Percentiles rank a stretch among this genome's conserved stretches.
Conservation (phyloP, 1,140 invertebrate genomes). For the Pygmarrhopalites habei region DNA sequence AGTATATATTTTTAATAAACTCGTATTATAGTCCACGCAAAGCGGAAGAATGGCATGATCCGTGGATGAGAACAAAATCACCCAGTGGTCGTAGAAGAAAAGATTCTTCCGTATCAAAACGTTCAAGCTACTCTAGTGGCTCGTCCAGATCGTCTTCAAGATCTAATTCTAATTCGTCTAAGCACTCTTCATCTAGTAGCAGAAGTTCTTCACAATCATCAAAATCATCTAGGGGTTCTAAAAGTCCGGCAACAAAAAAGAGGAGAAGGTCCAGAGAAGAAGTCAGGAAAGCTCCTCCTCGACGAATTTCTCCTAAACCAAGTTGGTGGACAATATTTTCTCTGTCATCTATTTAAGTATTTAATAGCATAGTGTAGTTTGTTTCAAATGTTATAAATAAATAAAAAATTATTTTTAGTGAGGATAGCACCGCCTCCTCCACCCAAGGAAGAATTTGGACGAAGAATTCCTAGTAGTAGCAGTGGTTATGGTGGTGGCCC, state of each 20-base stretch:
- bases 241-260: slow-evolving; percentile 12
- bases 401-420: slow-evolving; percentile 16
- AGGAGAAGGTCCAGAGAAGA: slow-evolving; percentile 21
- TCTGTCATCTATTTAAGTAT: not conserved
- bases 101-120: slow-evolving; percentile 44
- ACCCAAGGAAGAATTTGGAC: slow-evolving; percentile 27
- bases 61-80: slow-evolving; percentile 77
- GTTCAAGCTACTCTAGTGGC: slow-evolving; percentile 54
- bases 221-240: slow-evolving; percentile 34
- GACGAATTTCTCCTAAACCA: slow-evolving; percentile 29
- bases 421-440: slow-evolving; percentile 36
- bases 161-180: slow-evolving; percentile 41
- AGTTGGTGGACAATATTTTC: not conserved
- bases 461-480: not conserved
- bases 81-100: slow-evolving; percentile 48
- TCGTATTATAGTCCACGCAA: slow-evolving; percentile 27
- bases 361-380: not conserved
- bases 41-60: slow-evolving; percentile 81
- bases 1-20: not conserved
- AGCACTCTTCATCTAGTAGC: slow-evolving; percentile 22
- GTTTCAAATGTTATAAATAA: not conserved
- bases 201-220: slow-evolving; percentile 26
- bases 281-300: slow-evolving; percentile 34
- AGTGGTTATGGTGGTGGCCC: slow-evolving; percentile 11
- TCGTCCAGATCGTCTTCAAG: slow-evolving; percentile 36